Percentiles rank a stretch among this genome's conserved stretches.
These are phyloP conservation scores for Drosophila paulistorum DNA, from an alignment of 1,140 invertebrate genomes.

Conservation along the genomic window DNA sequence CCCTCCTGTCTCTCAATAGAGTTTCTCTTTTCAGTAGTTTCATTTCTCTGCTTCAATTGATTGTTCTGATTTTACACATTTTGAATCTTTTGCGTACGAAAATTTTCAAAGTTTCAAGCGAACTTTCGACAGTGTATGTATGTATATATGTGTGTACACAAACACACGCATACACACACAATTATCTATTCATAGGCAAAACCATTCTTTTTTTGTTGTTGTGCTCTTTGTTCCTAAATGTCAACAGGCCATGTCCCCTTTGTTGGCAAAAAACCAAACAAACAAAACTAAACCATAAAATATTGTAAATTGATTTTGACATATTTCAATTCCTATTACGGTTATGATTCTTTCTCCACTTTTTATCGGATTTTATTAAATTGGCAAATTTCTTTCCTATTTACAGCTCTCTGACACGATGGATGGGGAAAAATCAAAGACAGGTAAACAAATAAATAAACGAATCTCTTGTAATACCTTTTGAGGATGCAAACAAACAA, in stretches of 20 bases:
- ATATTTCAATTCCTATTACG: constrained; percentile 44
- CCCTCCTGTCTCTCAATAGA: neutral
- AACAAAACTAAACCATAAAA: constrained; percentile 32
- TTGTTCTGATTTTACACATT: constrained; percentile 77
- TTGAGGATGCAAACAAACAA: no score
- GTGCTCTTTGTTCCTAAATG: constrained; percentile 38
- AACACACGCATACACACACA: constrained; percentile 25
- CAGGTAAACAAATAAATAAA: constrained; percentile 43
- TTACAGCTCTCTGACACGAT: constrained; percentile 20
- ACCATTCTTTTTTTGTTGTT: neutral
- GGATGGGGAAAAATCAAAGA: neutral
- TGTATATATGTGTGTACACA: constrained; percentile 53
- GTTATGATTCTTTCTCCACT: constrained; percentile 47
- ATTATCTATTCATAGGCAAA: constrained; percentile 43
- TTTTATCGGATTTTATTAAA: constrained; percentile 32
- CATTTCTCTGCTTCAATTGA: constrained; percentile 65
- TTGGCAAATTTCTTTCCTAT: constrained; percentile 29
- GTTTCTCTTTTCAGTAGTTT: constrained; percentile 1
- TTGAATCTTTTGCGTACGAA: constrained; percentile 54
- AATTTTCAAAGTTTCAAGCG: constrained; percentile 29
- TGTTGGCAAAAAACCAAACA: constrained; percentile 18
- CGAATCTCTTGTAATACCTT: constrained; percentile 6
- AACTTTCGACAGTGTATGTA: constrained; percentile 37
- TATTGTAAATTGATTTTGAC: constrained; percentile 66
- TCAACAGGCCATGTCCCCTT: constrained; percentile 64